Evolutionary conservation across 2,888 invertebrate genomes (phyloP).

Genomic region (Rhamnusium bicolor): DNA sequence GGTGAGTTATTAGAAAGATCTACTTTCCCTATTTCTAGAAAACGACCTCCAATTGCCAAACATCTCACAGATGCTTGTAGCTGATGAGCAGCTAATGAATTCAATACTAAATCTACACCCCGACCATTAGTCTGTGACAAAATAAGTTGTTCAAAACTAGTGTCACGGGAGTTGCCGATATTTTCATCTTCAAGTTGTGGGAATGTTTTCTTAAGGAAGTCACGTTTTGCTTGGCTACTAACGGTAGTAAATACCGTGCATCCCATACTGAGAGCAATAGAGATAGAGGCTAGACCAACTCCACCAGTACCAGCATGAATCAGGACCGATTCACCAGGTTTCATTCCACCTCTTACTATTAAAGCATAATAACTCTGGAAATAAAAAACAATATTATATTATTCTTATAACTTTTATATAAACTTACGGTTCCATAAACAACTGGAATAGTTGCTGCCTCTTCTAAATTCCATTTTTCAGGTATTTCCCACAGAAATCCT

Average conservation of each 20-base stretch:
- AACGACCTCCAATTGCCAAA: conserved; percentile 77
- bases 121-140: conserved; percentile 84
- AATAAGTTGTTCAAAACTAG: conserved; percentile 90
- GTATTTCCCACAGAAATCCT: conserved; percentile 77
- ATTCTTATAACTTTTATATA: too few species aligned
- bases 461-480: conserved; percentile 81
- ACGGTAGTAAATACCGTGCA: conserved; percentile 81
- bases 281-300: conserved; percentile 84
- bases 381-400: neutral
- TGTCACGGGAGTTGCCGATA: conserved; percentile 80
- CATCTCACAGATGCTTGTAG: conserved; percentile 81
- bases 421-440: conserved; percentile 75
- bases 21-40: conserved; percentile 90
- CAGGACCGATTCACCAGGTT: conserved; percentile 64
- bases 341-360: conserved; percentile 64
- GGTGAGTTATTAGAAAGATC: conserved; percentile 81
- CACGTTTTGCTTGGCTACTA: conserved; percentile 77
- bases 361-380: too few species aligned
- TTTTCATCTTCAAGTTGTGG: conserved; percentile 72
- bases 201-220: conserved; percentile 74
- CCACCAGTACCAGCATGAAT: conserved; percentile 79
- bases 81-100: conserved; percentile 94
- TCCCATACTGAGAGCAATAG: conserved; percentile 77
- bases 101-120: conserved; percentile 92
- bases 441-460: conserved; percentile 86